phyloP scores from a whole-genome alignment of 2,888 invertebrate species.

The Macrophya alboannulata region DNA sequence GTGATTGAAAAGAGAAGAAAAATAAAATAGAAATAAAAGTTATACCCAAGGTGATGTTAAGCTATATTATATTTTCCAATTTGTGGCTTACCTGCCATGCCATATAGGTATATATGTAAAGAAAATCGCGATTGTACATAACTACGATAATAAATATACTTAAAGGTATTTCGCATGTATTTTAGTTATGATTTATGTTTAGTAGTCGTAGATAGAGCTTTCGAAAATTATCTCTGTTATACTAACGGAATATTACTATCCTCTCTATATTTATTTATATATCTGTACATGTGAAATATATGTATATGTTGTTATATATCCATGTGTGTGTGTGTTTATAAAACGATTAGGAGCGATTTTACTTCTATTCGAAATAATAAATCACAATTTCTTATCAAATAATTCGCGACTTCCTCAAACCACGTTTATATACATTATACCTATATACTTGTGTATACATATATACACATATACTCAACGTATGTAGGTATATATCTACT shows the following conservation, averaged over 20 bases:
- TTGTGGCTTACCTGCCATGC: neutral
- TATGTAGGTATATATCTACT: too few relatives aligned
- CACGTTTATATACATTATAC: neutral
- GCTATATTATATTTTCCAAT: neutral
- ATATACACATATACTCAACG: too few relatives aligned
- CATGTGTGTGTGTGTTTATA: neutral
- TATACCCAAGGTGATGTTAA: too few relatives aligned
- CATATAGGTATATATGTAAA: too few relatives aligned
- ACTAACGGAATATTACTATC: neutral
- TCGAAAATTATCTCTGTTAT: slow-evolving; percentile 39
- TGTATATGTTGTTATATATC: neutral
- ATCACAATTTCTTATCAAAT: slow-evolving; percentile 11
- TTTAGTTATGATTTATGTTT: slow-evolving; percentile 14
- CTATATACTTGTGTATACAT: too few relatives aligned
- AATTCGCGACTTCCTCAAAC: slow-evolving; percentile 4
- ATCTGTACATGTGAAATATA: neutral
- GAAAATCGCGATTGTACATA: neutral
- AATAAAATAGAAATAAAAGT: too few relatives aligned
- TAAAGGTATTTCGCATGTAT: slow-evolving; percentile 9
- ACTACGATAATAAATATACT: neutral
- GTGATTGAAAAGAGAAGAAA: too few relatives aligned
- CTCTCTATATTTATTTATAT: slow-evolving; percentile 15
- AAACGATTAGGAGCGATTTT: neutral
- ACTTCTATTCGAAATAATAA: neutral
- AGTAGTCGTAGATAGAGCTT: neutral